phyloP scores from a whole-genome alignment of 2,888 invertebrate species.

The Dasypolia templi region DNA sequence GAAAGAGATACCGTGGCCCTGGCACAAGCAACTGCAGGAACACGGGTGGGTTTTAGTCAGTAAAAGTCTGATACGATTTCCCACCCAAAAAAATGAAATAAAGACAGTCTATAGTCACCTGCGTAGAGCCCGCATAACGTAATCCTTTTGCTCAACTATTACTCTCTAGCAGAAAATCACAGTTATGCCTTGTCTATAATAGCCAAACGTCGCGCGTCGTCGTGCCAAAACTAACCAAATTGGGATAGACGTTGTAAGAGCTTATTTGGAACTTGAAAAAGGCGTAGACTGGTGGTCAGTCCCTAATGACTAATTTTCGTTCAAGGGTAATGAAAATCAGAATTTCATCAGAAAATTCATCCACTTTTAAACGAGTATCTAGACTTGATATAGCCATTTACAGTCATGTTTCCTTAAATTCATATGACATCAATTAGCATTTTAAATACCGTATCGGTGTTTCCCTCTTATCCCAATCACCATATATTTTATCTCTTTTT shows the following conservation, averaged over 20 bases:
- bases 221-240: background rate
- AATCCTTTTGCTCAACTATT: no score
- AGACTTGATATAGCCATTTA: background rate
- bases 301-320: background rate
- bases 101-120: no score
- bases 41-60: no score
- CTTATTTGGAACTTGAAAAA: background rate
- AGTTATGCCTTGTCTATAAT: background rate
- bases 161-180: background rate
- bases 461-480: slow-evolving; percentile 6
- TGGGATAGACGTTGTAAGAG: background rate
- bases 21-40: no score
- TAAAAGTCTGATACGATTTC: no score
- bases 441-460: slow-evolving; percentile 15
- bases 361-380: background rate
- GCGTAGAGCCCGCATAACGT: no score
- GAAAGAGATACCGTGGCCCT: no score
- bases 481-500: slow-evolving; percentile 18
- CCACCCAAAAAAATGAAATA: no score
- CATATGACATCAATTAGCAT: slow-evolving; percentile 8
- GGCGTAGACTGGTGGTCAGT: background rate
- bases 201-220: background rate
- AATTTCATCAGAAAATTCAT: background rate
- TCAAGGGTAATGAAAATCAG: background rate
- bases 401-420: background rate